Conservation (phyloP, 2,113 vertebrate species). For the Ploceus nigricollis region DNA sequence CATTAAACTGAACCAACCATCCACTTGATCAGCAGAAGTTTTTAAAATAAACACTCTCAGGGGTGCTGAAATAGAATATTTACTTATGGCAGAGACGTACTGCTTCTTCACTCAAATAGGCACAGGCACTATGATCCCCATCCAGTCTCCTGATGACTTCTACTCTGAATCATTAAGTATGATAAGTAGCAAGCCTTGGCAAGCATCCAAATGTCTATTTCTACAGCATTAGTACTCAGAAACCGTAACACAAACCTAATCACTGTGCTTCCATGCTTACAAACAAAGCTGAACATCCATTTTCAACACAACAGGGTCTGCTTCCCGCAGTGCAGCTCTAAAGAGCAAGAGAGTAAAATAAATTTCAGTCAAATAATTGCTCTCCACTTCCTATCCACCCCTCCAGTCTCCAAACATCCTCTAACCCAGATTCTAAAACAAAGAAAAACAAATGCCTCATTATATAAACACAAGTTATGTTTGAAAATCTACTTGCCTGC, state of each 20-base stretch:
- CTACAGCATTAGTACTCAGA: constrained; percentile 44
- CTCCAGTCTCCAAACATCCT: constrained; percentile 44
- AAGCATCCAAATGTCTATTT: neutral
- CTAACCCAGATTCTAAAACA: constrained; percentile 45
- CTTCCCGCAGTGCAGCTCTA: neutral
- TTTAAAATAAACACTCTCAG: neutral
- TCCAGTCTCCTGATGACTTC: constrained; percentile 31
- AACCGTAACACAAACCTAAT: neutral
- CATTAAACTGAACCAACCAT: neutral
- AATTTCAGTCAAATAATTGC: constrained; percentile 40
- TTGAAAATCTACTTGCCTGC: constrained; percentile 18
- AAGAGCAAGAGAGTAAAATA: neutral
- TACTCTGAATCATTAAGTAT: constrained; percentile 15
- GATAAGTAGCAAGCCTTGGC: constrained; percentile 29
- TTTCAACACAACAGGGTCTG: neutral
- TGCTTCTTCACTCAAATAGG: neutral
- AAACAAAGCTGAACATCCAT: neutral
- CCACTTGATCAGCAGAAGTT: neutral
- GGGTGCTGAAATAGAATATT: neutral
- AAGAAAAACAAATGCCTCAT: constrained; percentile 43
- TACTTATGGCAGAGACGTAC: neutral
- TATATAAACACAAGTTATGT: constrained; percentile 33
- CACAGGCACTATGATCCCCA: neutral
- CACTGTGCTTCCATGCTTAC: neutral
- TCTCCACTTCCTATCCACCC: constrained; percentile 21